Percentiles rank a stretch among this genome's conserved stretches.
These are phyloP conservation scores for Tetragonisca angustula DNA, from an alignment of 2,888 invertebrate species.

Conservation along the genomic window DNA sequence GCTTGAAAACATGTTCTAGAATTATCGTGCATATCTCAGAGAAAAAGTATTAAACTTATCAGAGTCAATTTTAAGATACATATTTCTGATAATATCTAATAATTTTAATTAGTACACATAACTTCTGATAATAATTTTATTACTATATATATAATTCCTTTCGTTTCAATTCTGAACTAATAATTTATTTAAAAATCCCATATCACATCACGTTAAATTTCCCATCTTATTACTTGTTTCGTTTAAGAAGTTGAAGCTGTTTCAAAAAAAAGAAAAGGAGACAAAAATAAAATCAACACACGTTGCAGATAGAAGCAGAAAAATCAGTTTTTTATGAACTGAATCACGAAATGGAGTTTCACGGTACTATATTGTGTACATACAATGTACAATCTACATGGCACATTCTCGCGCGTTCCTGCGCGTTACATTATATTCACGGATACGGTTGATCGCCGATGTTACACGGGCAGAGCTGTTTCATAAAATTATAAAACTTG, in stretches of 20 bases:
- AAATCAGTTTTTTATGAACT: background rate
- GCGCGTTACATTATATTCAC: background rate
- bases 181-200: background rate
- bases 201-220: background rate
- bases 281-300: background rate
- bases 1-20: background rate
- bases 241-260: background rate
- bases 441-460: constrained; percentile 14
- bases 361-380: background rate
- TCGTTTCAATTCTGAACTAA: background rate
- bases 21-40: background rate
- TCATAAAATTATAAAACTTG: constrained; percentile 45
- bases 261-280: background rate
- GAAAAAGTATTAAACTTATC: too few species aligned
- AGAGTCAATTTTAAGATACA: too few species aligned
- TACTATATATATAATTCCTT: background rate
- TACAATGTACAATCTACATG: background rate
- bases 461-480: constrained; percentile 19
- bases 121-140: too few species aligned
- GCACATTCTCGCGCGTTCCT: constrained; percentile 8
- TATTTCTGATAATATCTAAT: too few species aligned
- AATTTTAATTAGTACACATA: too few species aligned
- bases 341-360: background rate
- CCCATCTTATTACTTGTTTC: background rate
- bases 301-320: background rate